Conservation (phyloP, 2,797 vertebrate species). For the Fringilla coelebs region DNA sequence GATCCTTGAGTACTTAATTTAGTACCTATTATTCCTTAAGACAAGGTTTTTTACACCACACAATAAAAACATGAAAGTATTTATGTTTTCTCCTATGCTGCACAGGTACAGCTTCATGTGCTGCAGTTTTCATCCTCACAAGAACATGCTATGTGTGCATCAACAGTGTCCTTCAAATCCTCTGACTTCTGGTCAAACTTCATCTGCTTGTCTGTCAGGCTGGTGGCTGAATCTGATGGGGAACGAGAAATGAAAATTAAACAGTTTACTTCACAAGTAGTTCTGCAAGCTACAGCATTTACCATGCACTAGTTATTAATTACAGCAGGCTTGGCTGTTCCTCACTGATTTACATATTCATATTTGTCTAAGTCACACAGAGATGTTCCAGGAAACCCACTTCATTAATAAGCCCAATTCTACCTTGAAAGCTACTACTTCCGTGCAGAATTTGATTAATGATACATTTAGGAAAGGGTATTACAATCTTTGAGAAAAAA, state of each 20-base stretch:
- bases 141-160: constrained; percentile 61
- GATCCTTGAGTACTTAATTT: constrained; percentile 24
- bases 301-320: not conserved
- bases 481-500: not conserved
- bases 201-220: constrained; percentile 21
- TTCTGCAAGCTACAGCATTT: not conserved
- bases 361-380: not conserved
- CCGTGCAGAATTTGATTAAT: not conserved
- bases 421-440: not conserved
- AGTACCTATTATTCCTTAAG: not conserved
- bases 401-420: not conserved
- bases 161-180: constrained; percentile 43
- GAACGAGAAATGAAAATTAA: not conserved
- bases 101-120: not conserved
- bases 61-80: constrained; percentile 40
- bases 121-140: constrained; percentile 36
- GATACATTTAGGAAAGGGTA: not conserved
- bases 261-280: not conserved
- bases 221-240: constrained; percentile 54
- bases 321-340: not conserved
- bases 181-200: constrained; percentile 65
- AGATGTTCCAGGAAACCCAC: not conserved
- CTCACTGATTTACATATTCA: not conserved
- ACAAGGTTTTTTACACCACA: not conserved
- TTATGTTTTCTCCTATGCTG: not conserved